phyloP scores from a whole-genome alignment of 2,113 vertebrate species.

The Apistogramma diplotaenia region DNA sequence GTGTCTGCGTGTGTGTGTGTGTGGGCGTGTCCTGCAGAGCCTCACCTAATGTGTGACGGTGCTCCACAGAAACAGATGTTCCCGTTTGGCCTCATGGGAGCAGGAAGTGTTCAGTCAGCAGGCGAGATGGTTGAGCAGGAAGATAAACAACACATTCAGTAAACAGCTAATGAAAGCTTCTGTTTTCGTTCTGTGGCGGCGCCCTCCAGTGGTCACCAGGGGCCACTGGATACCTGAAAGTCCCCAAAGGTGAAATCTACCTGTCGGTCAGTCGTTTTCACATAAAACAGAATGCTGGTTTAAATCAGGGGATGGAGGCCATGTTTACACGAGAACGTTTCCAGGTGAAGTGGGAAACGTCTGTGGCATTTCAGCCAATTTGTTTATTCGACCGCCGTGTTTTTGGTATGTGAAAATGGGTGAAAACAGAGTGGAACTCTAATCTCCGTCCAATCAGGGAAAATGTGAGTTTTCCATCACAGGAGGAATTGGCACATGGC shows the following conservation, averaged over 20 bases:
- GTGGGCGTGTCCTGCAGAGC: neutral
- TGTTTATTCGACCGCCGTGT: too few species aligned
- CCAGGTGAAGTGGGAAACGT: too few species aligned
- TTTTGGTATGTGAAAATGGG: too few species aligned
- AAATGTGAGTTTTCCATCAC: too few species aligned
- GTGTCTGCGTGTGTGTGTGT: neutral
- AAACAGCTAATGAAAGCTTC: neutral
- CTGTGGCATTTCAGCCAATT: too few species aligned
- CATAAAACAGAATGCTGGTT: neutral
- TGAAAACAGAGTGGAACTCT: too few species aligned
- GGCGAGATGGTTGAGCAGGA: neutral
- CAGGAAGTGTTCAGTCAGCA: conserved; percentile 24
- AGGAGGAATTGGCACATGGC: too few species aligned
- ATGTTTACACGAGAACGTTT: too few species aligned
- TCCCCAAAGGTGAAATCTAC: neutral
- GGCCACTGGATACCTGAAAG: too few species aligned
- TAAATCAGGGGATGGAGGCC: too few species aligned
- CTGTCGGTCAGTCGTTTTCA: neutral
- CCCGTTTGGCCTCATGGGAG: conserved; percentile 17
- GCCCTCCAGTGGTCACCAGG: neutral
- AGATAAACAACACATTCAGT: neutral
- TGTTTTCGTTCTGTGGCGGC: neutral
- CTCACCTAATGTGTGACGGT: neutral
- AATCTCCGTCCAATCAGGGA: too few species aligned
- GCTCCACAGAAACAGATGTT: conserved; percentile 30